These are phyloP conservation scores for Hedya salicella DNA, from an alignment of 2,888 invertebrate species.

Conservation along the genomic window DNA sequence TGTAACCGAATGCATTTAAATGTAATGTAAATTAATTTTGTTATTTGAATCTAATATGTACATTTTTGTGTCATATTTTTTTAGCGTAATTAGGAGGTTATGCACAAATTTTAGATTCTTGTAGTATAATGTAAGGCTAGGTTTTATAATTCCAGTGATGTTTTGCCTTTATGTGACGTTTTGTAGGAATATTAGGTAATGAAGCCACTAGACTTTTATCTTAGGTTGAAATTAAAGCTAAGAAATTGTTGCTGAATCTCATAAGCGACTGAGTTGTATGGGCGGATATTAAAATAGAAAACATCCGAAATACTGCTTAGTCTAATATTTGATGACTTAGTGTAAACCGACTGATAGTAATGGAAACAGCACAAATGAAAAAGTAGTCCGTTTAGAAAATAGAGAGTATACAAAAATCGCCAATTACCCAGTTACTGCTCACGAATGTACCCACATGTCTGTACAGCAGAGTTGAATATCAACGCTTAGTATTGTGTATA, in stretches of 20 bases:
- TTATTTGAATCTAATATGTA: conserved; percentile 36
- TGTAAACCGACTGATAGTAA: not conserved
- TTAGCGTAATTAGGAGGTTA: conserved; percentile 21
- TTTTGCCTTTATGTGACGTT: conserved; percentile 30
- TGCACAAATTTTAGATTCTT: conserved; percentile 36
- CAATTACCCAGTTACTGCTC: not conserved
- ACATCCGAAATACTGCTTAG: not conserved
- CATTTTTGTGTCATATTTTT: conserved; percentile 44
- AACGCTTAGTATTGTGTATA: conserved; percentile 35
- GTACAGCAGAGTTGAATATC: not conserved
- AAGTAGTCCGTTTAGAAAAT: not conserved
- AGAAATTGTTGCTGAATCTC: conserved; percentile 8
- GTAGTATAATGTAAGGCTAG: conserved; percentile 3
- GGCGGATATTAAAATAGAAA: not conserved
- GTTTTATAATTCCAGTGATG: conserved; percentile 27
- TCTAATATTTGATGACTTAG: not conserved
- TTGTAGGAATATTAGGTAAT: conserved; percentile 24
- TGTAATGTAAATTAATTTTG: conserved; percentile 34
- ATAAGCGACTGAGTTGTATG: not conserved
- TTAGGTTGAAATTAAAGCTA: conserved; percentile 16
- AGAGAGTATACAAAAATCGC: not conserved
- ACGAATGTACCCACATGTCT: not conserved
- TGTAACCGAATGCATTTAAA: conserved; percentile 40
- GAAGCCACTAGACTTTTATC: conserved; percentile 1
- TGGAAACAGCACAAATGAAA: not conserved